Percentiles rank a stretch among this genome's conserved stretches.
Conservation (phyloP, 2,797 vertebrate species). For the Brachyrhaphis roseni region DNA sequence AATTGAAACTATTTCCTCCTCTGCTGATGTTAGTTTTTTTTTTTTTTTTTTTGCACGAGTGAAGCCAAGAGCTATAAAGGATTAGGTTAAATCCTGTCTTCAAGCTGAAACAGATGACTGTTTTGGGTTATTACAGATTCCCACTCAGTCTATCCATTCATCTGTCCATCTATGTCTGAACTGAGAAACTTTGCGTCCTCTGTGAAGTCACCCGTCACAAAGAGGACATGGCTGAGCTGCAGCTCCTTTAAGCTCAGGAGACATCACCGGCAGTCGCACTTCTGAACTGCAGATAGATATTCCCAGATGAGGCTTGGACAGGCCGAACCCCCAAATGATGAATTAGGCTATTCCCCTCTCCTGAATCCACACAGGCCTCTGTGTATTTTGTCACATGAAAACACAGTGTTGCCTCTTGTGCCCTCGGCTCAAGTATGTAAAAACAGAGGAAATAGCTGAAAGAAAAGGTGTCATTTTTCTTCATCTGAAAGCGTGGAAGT, state of each 20-base stretch:
- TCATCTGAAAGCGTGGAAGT: conserved; percentile 57
- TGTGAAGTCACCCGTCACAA: conserved; percentile 74
- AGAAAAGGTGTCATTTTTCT: conserved; percentile 83
- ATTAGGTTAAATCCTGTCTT: conserved; percentile 44
- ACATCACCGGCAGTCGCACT: conserved; percentile 66
- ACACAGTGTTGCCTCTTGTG: conserved; percentile 78
- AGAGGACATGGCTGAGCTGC: conserved; percentile 65
- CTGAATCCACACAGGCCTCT: conserved; percentile 72
- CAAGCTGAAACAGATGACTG: conserved; percentile 17
- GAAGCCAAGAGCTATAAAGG: conserved; percentile 28
- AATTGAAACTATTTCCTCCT: background rate
- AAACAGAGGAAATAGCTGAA: conserved; percentile 83
- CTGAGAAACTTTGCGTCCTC: conserved; percentile 69
- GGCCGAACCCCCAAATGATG: conserved; percentile 70
- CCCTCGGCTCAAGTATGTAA: conserved; percentile 67
- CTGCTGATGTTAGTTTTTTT: conserved; percentile 25
- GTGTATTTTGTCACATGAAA: conserved; percentile 81
- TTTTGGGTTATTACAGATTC: conserved; percentile 55
- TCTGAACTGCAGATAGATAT: conserved; percentile 76
- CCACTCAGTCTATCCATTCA: background rate
- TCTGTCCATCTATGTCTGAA: conserved; percentile 29
- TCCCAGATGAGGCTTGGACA: conserved; percentile 74
- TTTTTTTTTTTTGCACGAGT: conserved; percentile 9
- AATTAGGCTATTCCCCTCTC: conserved; percentile 78
- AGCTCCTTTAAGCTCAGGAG: conserved; percentile 70